Conservation (phyloP, 1,140 invertebrate genomes). For the Oppia nitens region DNA sequence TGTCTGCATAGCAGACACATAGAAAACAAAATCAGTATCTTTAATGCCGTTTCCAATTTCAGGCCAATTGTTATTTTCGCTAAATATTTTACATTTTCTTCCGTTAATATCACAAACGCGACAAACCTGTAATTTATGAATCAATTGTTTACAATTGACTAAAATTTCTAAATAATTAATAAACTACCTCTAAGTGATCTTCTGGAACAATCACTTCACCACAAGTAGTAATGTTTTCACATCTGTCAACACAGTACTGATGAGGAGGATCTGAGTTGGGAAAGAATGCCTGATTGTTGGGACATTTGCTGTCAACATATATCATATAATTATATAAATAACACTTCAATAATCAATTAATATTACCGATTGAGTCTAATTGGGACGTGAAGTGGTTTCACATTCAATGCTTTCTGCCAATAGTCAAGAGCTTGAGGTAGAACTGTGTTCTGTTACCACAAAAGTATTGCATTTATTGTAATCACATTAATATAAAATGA, state of each 20-base stretch:
- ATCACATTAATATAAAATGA: not conserved
- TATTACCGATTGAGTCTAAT: slow-evolving; percentile 67
- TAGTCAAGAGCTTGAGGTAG: slow-evolving; percentile 75
- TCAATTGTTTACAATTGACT: slow-evolving; percentile 4
- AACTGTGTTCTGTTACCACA: slow-evolving; percentile 56
- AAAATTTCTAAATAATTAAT: slow-evolving; percentile 8
- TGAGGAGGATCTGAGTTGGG: slow-evolving; percentile 33
- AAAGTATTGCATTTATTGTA: slow-evolving; percentile 3
- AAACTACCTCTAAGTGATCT: slow-evolving; percentile 69
- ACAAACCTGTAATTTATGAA: slow-evolving; percentile 44
- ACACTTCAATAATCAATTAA: not conserved
- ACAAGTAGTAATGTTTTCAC: slow-evolving; percentile 69
- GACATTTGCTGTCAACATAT: slow-evolving; percentile 40
- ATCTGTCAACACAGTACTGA: slow-evolving; percentile 72
- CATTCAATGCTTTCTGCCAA: slow-evolving; percentile 78
- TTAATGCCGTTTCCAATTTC: slow-evolving; percentile 43
- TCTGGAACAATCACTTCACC: slow-evolving; percentile 82
- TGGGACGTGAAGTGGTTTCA: slow-evolving; percentile 56
- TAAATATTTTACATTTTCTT: slow-evolving; percentile 46
- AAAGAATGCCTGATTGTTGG: slow-evolving; percentile 29
- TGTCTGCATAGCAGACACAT: slow-evolving; percentile 84
- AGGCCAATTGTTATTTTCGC: slow-evolving; percentile 24
- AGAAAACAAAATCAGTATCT: slow-evolving; percentile 87
- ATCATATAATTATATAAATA: slow-evolving; percentile 16
- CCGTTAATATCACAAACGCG: slow-evolving; percentile 67